Conservation (phyloP, 1,140 invertebrate species). For the Caenorhabditis briggsae region DNA sequence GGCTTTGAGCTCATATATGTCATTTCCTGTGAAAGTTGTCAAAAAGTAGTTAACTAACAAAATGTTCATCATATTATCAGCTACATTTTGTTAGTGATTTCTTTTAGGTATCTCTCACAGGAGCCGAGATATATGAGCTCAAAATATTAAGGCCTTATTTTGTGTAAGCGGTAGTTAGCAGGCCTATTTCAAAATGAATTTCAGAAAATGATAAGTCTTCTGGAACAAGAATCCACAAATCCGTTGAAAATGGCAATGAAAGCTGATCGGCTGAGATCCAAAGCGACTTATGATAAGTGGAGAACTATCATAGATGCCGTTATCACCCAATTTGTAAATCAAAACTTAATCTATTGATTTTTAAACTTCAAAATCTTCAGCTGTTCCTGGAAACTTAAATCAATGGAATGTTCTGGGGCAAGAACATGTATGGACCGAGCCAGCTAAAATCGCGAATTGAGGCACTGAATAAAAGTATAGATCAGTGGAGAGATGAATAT, state of each 20-base stretch:
- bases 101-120: too few species aligned
- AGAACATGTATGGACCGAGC: constrained; percentile 27
- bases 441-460: neutral
- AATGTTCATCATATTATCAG: too few species aligned
- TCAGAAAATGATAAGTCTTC: constrained; percentile 44
- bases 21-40: too few species aligned
- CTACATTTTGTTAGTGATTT: too few species aligned
- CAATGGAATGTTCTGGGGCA: constrained; percentile 28
- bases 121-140: too few species aligned
- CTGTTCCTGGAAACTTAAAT: constrained; percentile 20
- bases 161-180: neutral
- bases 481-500: constrained; percentile 13
- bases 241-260: constrained; percentile 34
- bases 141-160: too few species aligned
- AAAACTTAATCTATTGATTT: too few species aligned
- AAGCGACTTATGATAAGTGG: neutral
- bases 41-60: too few species aligned
- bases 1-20: too few species aligned
- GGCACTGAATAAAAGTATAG: neutral
- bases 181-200: neutral
- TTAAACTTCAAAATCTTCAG: neutral
- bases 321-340: constrained; percentile 18
- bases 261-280: neutral
- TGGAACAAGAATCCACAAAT: constrained; percentile 25
- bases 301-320: constrained; percentile 24